These are phyloP conservation scores for Mellivora capensis DNA, from an alignment of 2,113 vertebrate species.

Conservation along the genomic window DNA sequence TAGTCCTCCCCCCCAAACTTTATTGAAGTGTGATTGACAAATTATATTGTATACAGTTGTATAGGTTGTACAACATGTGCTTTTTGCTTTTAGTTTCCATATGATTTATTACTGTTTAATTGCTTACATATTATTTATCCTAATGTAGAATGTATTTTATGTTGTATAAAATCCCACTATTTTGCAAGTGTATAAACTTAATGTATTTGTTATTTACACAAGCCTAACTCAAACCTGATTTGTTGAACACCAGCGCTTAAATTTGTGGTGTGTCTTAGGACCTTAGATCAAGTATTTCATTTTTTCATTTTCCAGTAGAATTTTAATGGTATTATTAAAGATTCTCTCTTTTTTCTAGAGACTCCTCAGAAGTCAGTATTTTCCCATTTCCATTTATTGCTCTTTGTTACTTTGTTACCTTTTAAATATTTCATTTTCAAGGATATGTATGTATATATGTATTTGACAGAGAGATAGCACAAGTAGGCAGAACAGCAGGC, in stretches of 20 bases:
- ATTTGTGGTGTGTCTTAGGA: background rate
- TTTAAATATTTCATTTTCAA: background rate
- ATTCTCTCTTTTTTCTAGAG: background rate
- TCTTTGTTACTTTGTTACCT: background rate
- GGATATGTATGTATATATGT: no score
- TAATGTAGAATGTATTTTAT: slow-evolving; percentile 5
- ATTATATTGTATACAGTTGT: background rate
- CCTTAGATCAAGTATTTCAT: background rate
- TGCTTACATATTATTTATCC: background rate
- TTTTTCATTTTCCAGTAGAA: background rate
- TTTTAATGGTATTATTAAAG: background rate
- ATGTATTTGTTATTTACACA: background rate
- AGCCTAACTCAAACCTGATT: background rate
- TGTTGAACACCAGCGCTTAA: background rate
- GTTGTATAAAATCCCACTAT: background rate
- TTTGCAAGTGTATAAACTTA: background rate
- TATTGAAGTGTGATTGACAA: background rate
- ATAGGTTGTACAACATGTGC: background rate
- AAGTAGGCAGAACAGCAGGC: no score
- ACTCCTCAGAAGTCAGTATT: background rate
- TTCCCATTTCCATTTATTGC: background rate
- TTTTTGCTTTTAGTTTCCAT: slow-evolving; percentile 11
- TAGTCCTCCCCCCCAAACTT: background rate
- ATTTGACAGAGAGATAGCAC: no score
- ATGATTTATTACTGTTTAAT: background rate